Evolutionary conservation across 2,797 vertebrate genomes (phyloP).

Genomic region (Iguana delicatissima): DNA sequence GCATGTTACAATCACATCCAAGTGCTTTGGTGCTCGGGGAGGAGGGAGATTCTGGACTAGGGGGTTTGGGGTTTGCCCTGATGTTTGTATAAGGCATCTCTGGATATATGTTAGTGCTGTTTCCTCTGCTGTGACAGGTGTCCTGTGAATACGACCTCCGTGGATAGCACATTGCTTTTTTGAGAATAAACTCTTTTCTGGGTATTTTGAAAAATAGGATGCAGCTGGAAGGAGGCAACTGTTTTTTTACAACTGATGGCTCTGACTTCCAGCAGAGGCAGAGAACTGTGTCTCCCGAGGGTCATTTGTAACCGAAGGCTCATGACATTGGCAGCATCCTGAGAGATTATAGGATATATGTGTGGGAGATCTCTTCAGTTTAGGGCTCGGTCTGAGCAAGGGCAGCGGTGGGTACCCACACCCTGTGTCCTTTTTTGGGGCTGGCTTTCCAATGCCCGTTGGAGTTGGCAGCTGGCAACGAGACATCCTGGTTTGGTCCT

Average conservation of each 20-base stretch:
- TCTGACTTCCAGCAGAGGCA: not conserved
- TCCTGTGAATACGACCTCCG: too few relatives aligned
- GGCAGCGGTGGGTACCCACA: not conserved
- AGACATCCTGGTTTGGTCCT: not conserved
- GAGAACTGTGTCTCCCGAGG: not conserved
- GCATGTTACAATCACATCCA: slow-evolving; percentile 55
- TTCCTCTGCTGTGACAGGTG: too few relatives aligned
- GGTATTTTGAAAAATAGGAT: too few relatives aligned
- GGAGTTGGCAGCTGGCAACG: not conserved
- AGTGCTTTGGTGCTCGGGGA: slow-evolving; percentile 12
- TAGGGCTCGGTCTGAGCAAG: not conserved
- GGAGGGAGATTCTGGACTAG: not conserved
- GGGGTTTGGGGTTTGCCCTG: not conserved
- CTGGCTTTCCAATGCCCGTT: not conserved
- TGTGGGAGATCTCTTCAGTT: not conserved
- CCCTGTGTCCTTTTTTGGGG: not conserved
- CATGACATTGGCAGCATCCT: rapidly evolving
- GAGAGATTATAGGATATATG: not conserved
- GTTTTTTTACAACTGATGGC: not conserved
- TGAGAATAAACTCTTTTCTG: too few relatives aligned
- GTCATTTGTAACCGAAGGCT: not conserved
- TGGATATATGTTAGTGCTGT: too few relatives aligned
- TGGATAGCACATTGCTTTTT: too few relatives aligned
- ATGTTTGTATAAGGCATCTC: too few relatives aligned
- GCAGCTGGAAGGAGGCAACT: not conserved